Base-by-base conservation (phyloP, 2,113 vertebrate species). In the Eurypyga helias region DNA sequence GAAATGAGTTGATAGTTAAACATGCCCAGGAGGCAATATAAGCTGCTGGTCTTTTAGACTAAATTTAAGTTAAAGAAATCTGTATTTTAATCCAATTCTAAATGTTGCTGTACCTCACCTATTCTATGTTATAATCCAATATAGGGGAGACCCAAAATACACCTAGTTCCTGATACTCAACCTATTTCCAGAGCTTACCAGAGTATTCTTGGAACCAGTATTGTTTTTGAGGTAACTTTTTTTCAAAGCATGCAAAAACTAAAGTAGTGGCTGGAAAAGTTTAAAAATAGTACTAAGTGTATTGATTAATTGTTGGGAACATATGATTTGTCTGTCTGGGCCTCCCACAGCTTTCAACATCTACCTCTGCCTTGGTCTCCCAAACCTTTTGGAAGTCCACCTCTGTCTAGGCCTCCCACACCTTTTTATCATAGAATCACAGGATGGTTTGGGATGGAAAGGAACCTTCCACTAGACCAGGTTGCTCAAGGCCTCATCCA, bases 311-410 rank as follows among this genome's bases (percentile, higher is more conserved):
- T 80, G 11, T 57, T 90, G 13, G 26, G 9, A 72, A 16, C 6
- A 46, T 8, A 48, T 0, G 1, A 29, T 18, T 54, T 65, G 6
- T 64, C 0, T 0, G 9, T 25, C 26, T 75, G 49, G 49, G 10
- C 18, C 13, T 60, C 8, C 13, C 26, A 43, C 9, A 58, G 3
- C 21, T 67, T 71, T 41, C 31, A 43, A 9, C 7, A 23, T 76
- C 54, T 29, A 36, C 29, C 25, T 38, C 51, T 31, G 13, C 61
- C 73, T 69, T 17, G 20, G 49, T 25, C 10, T 60, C 72, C 24
- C 38, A 65, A 21, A 41, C 12, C 34, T 26, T 23, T 62, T 62
- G 21, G 21, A 33, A 8, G 11, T 49, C 54, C 25, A 31, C 12
- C 16, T 58, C 31, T 67, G 16, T 9, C 18, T 17, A 24, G 17